A percentile compares a stretch with the other conserved stretches of the same genome.
These are phyloP conservation scores for Narcine bancroftii DNA, from an alignment of 2,113 vertebrate genomes.

Conservation along the genomic window DNA sequence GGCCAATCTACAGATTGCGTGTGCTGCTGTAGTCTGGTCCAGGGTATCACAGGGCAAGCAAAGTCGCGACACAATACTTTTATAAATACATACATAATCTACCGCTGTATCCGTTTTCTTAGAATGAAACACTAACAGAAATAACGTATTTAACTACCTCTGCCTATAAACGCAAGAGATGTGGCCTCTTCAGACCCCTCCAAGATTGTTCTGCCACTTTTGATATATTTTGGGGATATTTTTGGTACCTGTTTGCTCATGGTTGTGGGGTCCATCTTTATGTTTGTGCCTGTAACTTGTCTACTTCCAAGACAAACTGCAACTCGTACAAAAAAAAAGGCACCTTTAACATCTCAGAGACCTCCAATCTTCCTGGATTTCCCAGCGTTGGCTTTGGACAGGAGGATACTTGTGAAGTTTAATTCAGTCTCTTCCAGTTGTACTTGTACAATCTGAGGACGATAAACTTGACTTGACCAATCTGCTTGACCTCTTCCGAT, in stretches of 20 bases:
- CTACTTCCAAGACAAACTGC: neutral
- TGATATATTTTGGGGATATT: neutral
- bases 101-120: constrained; percentile 1
- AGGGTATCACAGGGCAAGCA: constrained; percentile 11
- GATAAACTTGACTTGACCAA: no score
- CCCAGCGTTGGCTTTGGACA: neutral
- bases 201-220: neutral
- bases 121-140: neutral
- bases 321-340: neutral
- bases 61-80: constrained; percentile 22
- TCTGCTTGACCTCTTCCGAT: neutral
- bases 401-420: neutral
- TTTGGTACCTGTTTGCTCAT: constrained; percentile 5
- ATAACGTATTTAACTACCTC: neutral
- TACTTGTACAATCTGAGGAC: no score
- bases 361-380: neutral
- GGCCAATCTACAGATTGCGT: constrained; percentile 20
- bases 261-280: neutral
- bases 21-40: neutral
- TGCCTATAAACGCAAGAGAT: neutral
- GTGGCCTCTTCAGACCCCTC: neutral
- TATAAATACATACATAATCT: constrained; percentile 21
- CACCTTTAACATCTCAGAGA: constrained; percentile 10
- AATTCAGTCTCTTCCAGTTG: neutral
- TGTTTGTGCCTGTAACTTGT: neutral